Percentiles rank a stretch among this genome's conserved stretches.
Evolutionary conservation across 1,140 invertebrate genomes (phyloP).

Genomic region (Aphidius ervi): DNA sequence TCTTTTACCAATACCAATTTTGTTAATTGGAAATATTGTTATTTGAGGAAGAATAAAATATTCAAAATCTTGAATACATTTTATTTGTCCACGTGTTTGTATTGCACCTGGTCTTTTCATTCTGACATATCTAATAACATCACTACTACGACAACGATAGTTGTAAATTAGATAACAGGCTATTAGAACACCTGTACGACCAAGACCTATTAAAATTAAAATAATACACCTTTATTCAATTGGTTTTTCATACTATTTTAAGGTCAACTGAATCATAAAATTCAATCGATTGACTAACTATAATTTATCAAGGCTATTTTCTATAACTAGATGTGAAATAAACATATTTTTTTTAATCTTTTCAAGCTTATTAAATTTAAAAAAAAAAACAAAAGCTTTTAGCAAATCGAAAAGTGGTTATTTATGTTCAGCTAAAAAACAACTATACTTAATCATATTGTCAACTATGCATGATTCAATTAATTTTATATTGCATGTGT

Average conservation of each 20-base stretch:
- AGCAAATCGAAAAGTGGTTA: too few relatives aligned
- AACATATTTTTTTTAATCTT: too few relatives aligned
- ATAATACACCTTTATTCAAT: neutral
- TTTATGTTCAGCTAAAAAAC: too few relatives aligned
- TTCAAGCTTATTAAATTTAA: too few relatives aligned
- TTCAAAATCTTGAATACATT: conserved; percentile 78
- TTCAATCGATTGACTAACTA: too few relatives aligned
- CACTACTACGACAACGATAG: conserved; percentile 69
- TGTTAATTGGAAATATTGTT: conserved; percentile 64
- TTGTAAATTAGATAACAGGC: conserved; percentile 82
- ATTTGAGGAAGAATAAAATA: conserved; percentile 76
- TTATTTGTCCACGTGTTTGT: conserved; percentile 77
- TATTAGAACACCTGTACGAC: conserved; percentile 81
- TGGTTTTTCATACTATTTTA: neutral
- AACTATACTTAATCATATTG: too few relatives aligned
- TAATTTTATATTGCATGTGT: too few relatives aligned
- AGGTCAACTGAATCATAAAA: too few relatives aligned
- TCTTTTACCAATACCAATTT: conserved; percentile 55
- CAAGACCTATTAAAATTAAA: conserved; percentile 58
- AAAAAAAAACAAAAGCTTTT: too few relatives aligned
- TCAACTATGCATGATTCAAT: too few relatives aligned
- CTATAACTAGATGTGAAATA: too few relatives aligned
- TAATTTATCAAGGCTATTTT: too few relatives aligned
- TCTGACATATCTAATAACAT: conserved; percentile 79
- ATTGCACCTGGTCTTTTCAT: conserved; percentile 73